A percentile compares a stretch with the other conserved stretches of the same genome.
Evolutionary conservation across 2,888 invertebrate genomes (phyloP).

Genomic region (Tyria jacobaeae): DNA sequence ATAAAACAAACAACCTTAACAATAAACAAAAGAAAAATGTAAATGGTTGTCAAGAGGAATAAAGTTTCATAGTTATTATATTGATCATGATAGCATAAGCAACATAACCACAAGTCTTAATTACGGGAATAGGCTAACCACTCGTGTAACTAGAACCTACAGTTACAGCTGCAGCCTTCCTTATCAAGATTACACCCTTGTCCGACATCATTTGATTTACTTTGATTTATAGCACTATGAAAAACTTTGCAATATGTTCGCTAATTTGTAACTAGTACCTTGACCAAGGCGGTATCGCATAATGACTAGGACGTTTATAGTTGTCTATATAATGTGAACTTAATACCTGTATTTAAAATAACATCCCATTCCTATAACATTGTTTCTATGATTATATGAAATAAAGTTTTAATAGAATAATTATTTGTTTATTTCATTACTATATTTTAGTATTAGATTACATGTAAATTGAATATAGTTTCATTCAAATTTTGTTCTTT

Average conservation of each 20-base stretch:
- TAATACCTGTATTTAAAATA: not conserved
- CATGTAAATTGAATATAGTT: too few relatives aligned
- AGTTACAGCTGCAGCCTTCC: slow-evolving; percentile 67
- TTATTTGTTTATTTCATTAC: not conserved
- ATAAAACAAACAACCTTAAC: not conserved
- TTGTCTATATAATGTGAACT: too few relatives aligned
- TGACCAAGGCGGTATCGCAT: too few relatives aligned
- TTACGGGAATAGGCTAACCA: slow-evolving; percentile 37
- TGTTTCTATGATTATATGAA: not conserved
- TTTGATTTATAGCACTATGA: slow-evolving; percentile 72
- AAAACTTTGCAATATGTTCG: slow-evolving; percentile 67
- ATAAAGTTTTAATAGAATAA: not conserved
- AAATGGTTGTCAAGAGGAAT: not conserved
- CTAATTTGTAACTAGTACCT: slow-evolving; percentile 66
- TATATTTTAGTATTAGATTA: not conserved
- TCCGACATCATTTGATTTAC: slow-evolving; percentile 74
- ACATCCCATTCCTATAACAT: not conserved
- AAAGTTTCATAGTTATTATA: not conserved
- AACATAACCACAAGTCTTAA: slow-evolving; percentile 26
- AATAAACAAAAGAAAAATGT: too few relatives aligned
- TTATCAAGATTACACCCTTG: slow-evolving; percentile 52
- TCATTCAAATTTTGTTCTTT: too few relatives aligned
- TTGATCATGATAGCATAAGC: slow-evolving; percentile 20
- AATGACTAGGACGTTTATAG: too few relatives aligned
- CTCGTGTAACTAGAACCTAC: slow-evolving; percentile 53